These are phyloP conservation scores for Drosophila meridionalis DNA, from an alignment of 2,888 invertebrate genomes.

Conservation along the genomic window DNA sequence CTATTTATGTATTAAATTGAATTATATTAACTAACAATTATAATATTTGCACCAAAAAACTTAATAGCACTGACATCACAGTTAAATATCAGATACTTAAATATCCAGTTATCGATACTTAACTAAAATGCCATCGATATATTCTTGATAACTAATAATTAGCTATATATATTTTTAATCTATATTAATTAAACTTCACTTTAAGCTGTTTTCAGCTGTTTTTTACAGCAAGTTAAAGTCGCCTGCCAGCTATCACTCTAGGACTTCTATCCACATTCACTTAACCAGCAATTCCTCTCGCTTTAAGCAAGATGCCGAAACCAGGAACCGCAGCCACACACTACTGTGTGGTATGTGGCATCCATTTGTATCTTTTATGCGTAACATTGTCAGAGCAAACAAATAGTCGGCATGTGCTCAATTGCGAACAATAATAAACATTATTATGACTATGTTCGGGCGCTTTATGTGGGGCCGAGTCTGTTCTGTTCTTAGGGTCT, in stretches of 20 bases:
- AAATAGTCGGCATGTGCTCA: constrained; percentile 44
- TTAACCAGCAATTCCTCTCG: constrained; percentile 2
- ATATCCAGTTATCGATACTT: too few relatives aligned
- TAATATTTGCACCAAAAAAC: too few relatives aligned
- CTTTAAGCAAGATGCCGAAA: constrained; percentile 9
- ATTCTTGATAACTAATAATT: too few relatives aligned
- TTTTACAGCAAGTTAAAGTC: neutral
- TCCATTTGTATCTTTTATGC: constrained; percentile 53
- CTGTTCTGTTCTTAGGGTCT: constrained; percentile 38
- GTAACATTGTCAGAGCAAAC: constrained; percentile 34
- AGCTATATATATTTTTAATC: too few relatives aligned
- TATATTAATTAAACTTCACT: neutral
- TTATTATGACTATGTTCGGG: constrained; percentile 68
- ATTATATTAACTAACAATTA: too few relatives aligned
- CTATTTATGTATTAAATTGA: too few relatives aligned
- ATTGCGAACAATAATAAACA: constrained; percentile 71
- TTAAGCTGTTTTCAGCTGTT: neutral
- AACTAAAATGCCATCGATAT: too few relatives aligned
- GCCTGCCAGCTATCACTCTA: neutral
- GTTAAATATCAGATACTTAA: too few relatives aligned
- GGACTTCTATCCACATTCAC: neutral
- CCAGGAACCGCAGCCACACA: neutral
- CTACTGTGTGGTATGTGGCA: constrained; percentile 18
- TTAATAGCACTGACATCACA: too few relatives aligned
- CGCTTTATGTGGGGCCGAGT: constrained; percentile 55